A percentile compares a stretch with the other conserved stretches of the same genome.
These are phyloP conservation scores for Nephrotoma flavescens DNA, from an alignment of 2,888 invertebrate species.

Conservation along the genomic window DNA sequence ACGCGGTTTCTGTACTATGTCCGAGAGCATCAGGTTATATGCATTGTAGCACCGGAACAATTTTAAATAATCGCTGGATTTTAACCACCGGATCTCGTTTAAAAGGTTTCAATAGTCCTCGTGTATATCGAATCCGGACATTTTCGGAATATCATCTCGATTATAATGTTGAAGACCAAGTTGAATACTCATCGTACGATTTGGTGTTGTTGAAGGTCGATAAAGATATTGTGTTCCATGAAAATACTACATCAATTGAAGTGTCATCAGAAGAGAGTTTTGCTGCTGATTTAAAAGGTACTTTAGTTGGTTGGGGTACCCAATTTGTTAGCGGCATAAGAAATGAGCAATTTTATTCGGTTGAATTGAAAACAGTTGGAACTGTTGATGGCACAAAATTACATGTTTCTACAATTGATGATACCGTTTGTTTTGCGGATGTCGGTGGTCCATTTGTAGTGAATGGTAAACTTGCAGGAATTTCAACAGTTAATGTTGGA, in stretches of 20 bases:
- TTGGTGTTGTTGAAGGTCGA: background rate
- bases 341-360: background rate
- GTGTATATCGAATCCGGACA: background rate
- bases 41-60: conserved; percentile 14
- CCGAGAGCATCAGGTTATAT: background rate
- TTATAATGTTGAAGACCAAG: background rate
- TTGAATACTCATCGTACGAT: background rate
- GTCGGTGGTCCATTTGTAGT: background rate
- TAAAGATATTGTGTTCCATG: background rate
- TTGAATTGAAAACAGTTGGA: background rate
- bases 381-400: background rate
- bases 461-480: background rate
- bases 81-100: background rate
- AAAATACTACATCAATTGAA: background rate
- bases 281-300: background rate
- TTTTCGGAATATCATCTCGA: background rate
- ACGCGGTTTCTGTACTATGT: background rate
- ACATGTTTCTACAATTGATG: background rate
- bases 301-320: background rate
- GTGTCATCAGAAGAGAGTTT: background rate
- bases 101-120: background rate
- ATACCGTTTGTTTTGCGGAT: background rate
- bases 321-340: background rate
- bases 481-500: background rate
- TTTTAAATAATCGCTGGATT: conserved; percentile 11